Evolutionary conservation across 2,888 invertebrate genomes (phyloP).

Genomic region (Azorinus chamasolen): DNA sequence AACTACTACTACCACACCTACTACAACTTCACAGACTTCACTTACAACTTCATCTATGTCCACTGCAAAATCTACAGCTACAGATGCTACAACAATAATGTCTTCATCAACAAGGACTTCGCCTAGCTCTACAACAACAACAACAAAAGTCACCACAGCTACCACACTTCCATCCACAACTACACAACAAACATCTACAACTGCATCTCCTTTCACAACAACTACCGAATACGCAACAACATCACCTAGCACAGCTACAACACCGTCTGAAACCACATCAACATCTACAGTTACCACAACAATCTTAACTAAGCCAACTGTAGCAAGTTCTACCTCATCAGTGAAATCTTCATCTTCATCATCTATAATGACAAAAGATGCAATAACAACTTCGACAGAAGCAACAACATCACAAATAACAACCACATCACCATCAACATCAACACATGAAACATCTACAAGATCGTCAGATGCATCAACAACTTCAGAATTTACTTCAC

Average conservation of each 20-base stretch:
- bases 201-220: background rate
- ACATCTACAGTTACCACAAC: constrained; percentile 12
- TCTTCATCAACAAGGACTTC: constrained; percentile 4
- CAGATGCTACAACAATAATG: constrained; percentile 8
- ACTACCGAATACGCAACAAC: background rate
- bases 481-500: constrained; percentile 6
- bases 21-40: too few species aligned
- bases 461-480: background rate
- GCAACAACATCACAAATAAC: constrained; percentile 7
- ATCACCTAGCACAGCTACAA: constrained; percentile 5
- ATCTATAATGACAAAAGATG: too few species aligned
- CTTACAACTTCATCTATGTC: too few species aligned
- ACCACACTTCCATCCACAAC: constrained; percentile 10
- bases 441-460: constrained; percentile 14
- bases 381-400: background rate
- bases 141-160: constrained; percentile 3
- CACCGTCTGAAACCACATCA: constrained; percentile 6
- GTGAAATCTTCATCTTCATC: constrained; percentile 6
- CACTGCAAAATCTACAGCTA: constrained; percentile 9
- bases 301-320: constrained; percentile 13
- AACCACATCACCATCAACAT: background rate
- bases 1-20: constrained; percentile 4
- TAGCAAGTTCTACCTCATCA: constrained; percentile 16
- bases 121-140: constrained; percentile 13
- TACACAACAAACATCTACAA: background rate